These are phyloP conservation scores for Campylomormyrus tamandua DNA, from an alignment of 2,113 vertebrate genomes.

Conservation along the genomic window DNA sequence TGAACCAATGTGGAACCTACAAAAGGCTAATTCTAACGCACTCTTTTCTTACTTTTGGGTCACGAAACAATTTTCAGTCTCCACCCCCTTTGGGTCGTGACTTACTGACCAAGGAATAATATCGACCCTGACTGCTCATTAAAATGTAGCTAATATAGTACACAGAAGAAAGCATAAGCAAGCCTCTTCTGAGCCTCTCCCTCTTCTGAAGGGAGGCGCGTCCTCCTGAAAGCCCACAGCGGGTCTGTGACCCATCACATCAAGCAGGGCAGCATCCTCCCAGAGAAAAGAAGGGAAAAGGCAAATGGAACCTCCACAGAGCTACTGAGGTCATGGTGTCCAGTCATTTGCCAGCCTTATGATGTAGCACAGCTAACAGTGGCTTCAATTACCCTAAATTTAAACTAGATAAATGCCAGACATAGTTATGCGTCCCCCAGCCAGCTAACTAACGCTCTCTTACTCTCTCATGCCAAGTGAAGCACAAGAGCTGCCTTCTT, in stretches of 20 bases:
- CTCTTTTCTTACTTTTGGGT: background rate
- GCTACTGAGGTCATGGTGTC: background rate
- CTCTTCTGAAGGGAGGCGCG: background rate
- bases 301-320: background rate
- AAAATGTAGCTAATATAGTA: background rate
- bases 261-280: background rate
- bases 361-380: constrained; percentile 53
- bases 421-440: constrained; percentile 65
- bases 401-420: constrained; percentile 74
- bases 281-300: background rate
- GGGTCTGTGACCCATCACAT: background rate
- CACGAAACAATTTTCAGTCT: background rate
- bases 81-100: background rate
- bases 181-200: too few species aligned
- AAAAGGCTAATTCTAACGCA: background rate
- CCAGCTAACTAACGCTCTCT: constrained; percentile 59
- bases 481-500: background rate
- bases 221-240: background rate
- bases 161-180: background rate
- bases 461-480: constrained; percentile 29
- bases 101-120: background rate
- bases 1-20: background rate
- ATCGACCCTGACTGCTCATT: background rate
- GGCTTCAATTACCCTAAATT: constrained; percentile 74
- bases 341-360: constrained; percentile 31